Evolutionary conservation across 1,140 invertebrate genomes (phyloP).

Genomic region (Drosophila elegans): DNA sequence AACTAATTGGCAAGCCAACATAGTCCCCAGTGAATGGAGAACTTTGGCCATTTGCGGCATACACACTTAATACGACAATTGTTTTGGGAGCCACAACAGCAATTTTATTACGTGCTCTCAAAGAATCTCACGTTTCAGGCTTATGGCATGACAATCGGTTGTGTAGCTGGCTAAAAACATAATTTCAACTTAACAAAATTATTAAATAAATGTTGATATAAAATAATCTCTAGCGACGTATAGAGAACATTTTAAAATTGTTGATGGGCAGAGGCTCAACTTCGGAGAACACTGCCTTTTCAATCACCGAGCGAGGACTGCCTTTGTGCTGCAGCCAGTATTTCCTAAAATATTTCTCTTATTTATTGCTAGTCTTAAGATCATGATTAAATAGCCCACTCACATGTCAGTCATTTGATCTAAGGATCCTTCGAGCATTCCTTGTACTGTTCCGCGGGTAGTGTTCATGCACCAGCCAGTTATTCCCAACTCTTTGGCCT

Average conservation of each 20-base stretch:
- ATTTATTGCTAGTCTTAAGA: too few species aligned
- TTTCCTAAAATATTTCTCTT: slow-evolving; percentile 24
- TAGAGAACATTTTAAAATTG: slow-evolving; percentile 47
- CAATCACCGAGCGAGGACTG: slow-evolving; percentile 57
- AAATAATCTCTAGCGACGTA: slow-evolving; percentile 30
- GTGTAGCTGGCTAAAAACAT: not conserved
- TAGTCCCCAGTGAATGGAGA: slow-evolving; percentile 13
- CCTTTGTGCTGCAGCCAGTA: slow-evolving; percentile 64
- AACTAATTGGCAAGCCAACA: slow-evolving; percentile 53
- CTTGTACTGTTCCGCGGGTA: slow-evolving; percentile 52
- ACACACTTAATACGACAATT: slow-evolving; percentile 27
- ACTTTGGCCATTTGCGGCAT: slow-evolving; percentile 54
- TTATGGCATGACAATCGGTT: not conserved
- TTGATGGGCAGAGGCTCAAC: slow-evolving; percentile 37
- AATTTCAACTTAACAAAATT: not conserved
- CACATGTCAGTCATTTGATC: slow-evolving; percentile 59
- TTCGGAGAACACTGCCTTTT: slow-evolving; percentile 54
- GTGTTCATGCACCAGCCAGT: slow-evolving; percentile 72
- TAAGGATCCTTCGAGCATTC: slow-evolving; percentile 54
- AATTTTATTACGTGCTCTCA: slow-evolving; percentile 34
- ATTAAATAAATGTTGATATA: too few species aligned
- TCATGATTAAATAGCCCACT: not conserved
- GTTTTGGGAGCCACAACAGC: slow-evolving; percentile 11
- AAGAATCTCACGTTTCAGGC: slow-evolving; percentile 19
- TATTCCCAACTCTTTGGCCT: slow-evolving; percentile 51